Evolutionary conservation across 2,888 invertebrate genomes (phyloP), one percentile per base, ranked within the genome.

Genomic region (Torymus auratus): DNA sequence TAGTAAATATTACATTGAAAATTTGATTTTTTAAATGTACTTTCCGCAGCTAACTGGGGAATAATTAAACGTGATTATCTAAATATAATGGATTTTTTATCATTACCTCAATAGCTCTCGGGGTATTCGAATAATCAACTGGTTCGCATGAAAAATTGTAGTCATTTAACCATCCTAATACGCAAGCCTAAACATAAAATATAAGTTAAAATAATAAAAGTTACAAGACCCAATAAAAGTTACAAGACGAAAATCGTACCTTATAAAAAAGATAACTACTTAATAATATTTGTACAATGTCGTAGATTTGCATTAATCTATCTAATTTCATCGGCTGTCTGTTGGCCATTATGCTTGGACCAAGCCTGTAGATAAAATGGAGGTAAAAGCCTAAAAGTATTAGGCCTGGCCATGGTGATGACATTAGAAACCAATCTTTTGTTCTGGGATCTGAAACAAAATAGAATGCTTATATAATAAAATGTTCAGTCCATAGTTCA

Each of bases 71-170:
- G 28, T 2, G 10, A n/a, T 52, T 17, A 12, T 52, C 1, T 5
- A 53, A 15, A 55, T 23, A 50, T 53, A 53, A 55, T 41, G 11
- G 17, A 52, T 62, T 14, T 68, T 68, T 28, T 50, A n/a, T 71
- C 15, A 56, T 91, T 87, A 90, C 93, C 89, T 94, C 92, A 69
- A 94, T 81, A 20, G 94, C 93, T 80, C 93, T 88, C 0, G 94
- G 94, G 78, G 93, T 92, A 13, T 93, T 91, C 1, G 93, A 93
- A 87, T 93, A 94, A 85, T 95, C 94, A 12, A 95, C 93, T 0
- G 95, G 95, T 88, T 96, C 94, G 89, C 97, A 97, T 20, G 93
- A 88, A 80, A 94, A 91, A 84, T 92, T 93, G 88, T 96, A 96
- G 83, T 94, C 89, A 0, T 13, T n/a, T 23, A 86, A 62, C 88